Evolutionary conservation across 2,888 invertebrate genomes (phyloP).

Genomic region (Syritta pipiens): DNA sequence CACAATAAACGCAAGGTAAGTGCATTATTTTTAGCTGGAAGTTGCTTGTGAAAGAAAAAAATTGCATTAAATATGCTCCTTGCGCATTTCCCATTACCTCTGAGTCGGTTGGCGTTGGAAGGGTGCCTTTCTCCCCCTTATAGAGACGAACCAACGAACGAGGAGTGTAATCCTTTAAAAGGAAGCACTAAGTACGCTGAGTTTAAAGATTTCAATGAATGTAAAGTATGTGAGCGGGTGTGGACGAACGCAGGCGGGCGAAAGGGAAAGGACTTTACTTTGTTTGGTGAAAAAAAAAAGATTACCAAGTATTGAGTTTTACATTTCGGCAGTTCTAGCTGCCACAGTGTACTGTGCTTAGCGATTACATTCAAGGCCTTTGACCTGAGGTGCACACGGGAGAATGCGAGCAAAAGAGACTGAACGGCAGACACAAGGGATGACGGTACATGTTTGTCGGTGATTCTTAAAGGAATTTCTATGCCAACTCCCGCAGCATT

Average conservation of each 20-base stretch:
- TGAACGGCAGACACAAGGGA: conserved; percentile 37
- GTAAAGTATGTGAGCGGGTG: no score
- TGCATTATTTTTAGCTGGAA: conserved; percentile 60
- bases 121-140: background rate
- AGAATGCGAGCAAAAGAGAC: conserved; percentile 5
- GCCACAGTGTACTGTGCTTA: conserved; percentile 1
- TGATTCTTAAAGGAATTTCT: conserved; percentile 48
- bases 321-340: conserved; percentile 34
- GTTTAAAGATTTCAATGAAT: conserved; percentile 20
- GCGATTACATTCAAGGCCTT: conserved; percentile 43
- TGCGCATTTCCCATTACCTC: conserved; percentile 32
- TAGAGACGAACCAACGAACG: background rate
- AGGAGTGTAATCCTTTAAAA: conserved; percentile 30
- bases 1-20: conserved; percentile 65
- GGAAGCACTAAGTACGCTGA: conserved; percentile 18
- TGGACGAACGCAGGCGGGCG: background rate
- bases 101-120: no score
- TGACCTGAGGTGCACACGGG: conserved; percentile 42
- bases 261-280: background rate
- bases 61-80: conserved; percentile 55
- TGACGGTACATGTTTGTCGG: conserved; percentile 50
- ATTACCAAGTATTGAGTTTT: conserved; percentile 42
- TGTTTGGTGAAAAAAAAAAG: background rate
- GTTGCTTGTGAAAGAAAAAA: conserved; percentile 16
- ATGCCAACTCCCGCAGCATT: no score